Evolutionary conservation across 2,797 vertebrate species (phyloP).

Genomic region (Bufotes viridis): DNA sequence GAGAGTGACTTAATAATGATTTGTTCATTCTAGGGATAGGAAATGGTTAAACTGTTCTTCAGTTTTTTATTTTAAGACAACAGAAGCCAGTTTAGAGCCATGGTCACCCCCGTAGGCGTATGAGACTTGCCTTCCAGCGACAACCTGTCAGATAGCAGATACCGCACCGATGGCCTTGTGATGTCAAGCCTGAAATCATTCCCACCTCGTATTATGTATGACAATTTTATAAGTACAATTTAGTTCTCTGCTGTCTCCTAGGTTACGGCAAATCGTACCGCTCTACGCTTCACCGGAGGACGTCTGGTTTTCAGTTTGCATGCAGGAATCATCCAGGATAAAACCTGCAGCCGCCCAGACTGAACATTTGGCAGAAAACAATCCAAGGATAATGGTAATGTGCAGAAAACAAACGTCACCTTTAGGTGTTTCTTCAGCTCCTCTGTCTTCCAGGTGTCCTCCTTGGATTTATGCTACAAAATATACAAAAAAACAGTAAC

Average conservation of each 20-base stretch:
- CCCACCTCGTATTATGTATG: neutral
- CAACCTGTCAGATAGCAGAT: slow-evolving; percentile 3
- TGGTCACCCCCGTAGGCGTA: neutral
- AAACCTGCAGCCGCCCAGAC: neutral
- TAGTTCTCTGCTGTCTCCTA: slow-evolving; percentile 1
- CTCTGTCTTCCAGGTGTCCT: slow-evolving; percentile 93
- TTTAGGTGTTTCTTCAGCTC: slow-evolving; percentile 85
- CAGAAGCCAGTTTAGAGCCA: neutral
- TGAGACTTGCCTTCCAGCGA: neutral
- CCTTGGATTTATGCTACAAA: slow-evolving; percentile 79
- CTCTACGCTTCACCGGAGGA: neutral
- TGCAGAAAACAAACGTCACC: slow-evolving; percentile 71
- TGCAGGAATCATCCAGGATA: neutral
- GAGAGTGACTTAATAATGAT: too few relatives aligned
- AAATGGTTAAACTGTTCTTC: too few relatives aligned
- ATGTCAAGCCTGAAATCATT: neutral
- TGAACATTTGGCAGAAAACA: neutral
- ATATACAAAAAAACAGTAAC: neutral
- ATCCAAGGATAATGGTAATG: neutral
- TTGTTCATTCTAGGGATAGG: too few relatives aligned
- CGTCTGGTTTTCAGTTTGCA: neutral
- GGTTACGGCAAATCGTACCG: neutral
- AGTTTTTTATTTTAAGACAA: too few relatives aligned
- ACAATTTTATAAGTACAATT: slow-evolving; percentile 7
- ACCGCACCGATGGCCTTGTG: neutral